These are phyloP conservation scores for Vespertilio murinus DNA, from an alignment of 2,797 vertebrate species.

Conservation along the genomic window DNA sequence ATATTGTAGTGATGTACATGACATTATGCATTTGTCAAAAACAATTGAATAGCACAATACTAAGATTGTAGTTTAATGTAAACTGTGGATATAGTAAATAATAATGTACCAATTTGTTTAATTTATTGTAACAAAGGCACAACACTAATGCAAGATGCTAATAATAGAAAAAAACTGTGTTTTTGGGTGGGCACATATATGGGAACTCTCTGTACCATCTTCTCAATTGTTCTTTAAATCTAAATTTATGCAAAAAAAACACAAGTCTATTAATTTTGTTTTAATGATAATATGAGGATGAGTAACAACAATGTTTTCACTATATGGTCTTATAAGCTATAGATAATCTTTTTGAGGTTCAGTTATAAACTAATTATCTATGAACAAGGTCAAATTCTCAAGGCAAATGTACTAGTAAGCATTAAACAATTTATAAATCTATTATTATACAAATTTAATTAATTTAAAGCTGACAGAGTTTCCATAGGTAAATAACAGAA, in stretches of 20 bases:
- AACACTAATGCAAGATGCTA: not conserved
- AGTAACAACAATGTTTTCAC: not conserved
- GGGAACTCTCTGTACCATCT: not conserved
- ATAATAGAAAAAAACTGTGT: not conserved
- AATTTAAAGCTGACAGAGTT: not conserved
- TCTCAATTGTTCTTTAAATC: not conserved
- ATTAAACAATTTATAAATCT: not conserved
- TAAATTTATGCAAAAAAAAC: not conserved
- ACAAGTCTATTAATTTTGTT: not conserved
- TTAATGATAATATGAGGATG: not conserved
- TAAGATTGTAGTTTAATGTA: not conserved
- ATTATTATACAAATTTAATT: not conserved
- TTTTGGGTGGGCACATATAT: not conserved
- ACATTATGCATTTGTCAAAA: not conserved
- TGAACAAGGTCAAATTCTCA: not conserved
- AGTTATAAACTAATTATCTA: not conserved
- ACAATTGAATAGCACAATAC: not conserved
- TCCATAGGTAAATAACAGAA: not conserved
- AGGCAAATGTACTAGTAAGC: not conserved
- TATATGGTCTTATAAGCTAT: not conserved
- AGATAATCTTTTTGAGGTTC: not conserved
- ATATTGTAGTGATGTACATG: not conserved
- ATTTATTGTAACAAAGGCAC: not conserved
- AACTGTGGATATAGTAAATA: not conserved
- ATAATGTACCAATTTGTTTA: not conserved